A percentile compares a stretch with the other conserved stretches of the same genome.
phyloP scores from a whole-genome alignment of 2,888 invertebrate genomes.

The Volucella inflata region DNA sequence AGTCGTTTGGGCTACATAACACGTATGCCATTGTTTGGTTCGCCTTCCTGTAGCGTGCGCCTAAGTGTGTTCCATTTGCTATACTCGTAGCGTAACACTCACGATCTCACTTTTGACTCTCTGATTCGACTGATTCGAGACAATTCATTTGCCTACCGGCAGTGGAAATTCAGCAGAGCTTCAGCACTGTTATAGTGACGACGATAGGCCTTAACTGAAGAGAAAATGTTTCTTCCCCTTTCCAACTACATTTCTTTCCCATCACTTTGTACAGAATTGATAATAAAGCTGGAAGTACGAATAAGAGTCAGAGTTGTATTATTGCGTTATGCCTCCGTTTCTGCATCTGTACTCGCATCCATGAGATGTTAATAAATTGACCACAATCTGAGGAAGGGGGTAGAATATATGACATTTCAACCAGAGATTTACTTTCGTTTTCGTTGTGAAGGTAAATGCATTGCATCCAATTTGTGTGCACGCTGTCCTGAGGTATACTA shows the following conservation, averaged over 20 bases:
- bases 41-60: slow-evolving; percentile 13
- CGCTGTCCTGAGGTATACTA: neutral
- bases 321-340: neutral
- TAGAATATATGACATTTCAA: slow-evolving; percentile 70
- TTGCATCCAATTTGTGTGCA: slow-evolving; percentile 56
- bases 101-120: slow-evolving; percentile 75
- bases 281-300: slow-evolving; percentile 59
- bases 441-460: slow-evolving; percentile 69
- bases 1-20: slow-evolving; percentile 47
- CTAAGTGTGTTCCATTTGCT: slow-evolving; percentile 9
- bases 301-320: slow-evolving; percentile 8
- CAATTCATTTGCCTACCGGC: slow-evolving; percentile 74
- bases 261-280: slow-evolving; percentile 28
- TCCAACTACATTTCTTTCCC: neutral
- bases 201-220: slow-evolving; percentile 33
- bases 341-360: slow-evolving; percentile 28
- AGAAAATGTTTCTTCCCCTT: slow-evolving; percentile 58
- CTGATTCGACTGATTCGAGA: slow-evolving; percentile 73
- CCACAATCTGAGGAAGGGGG: neutral
- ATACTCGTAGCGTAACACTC: slow-evolving; percentile 44
- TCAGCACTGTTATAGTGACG: no score
- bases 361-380: slow-evolving; percentile 64
- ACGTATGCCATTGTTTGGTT: slow-evolving; percentile 59
- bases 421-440: slow-evolving; percentile 70
- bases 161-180: neutral